Conservation (phyloP, 2,888 invertebrate genomes). For the Drosophila robusta region DNA sequence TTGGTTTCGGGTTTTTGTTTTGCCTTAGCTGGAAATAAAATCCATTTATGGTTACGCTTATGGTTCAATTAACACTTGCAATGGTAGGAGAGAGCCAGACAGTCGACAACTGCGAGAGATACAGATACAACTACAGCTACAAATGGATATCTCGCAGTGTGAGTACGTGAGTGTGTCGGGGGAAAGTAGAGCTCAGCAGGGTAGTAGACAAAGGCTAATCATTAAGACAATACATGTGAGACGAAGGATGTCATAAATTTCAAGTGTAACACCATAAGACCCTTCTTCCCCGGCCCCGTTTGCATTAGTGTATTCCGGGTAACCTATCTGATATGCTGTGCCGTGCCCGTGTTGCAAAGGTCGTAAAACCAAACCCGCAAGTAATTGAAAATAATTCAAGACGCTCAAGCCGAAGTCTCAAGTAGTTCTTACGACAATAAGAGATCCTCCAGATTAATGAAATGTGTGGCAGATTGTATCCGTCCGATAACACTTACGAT, state of each 20-base stretch:
- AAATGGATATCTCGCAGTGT: slow-evolving; percentile 35
- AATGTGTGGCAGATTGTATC: slow-evolving; percentile 37
- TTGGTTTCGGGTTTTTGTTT: slow-evolving; percentile 61
- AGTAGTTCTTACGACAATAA: slow-evolving; percentile 54
- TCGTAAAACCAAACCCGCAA: slow-evolving; percentile 69
- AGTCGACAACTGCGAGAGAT: slow-evolving; percentile 1
- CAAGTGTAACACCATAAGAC: slow-evolving; percentile 77
- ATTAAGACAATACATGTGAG: slow-evolving; percentile 66
- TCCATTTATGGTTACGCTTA: slow-evolving; percentile 83
- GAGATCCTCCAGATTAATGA: slow-evolving; percentile 34
- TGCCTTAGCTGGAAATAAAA: slow-evolving; percentile 77
- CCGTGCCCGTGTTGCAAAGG: slow-evolving; percentile 35
- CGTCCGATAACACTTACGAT: slow-evolving; percentile 45
- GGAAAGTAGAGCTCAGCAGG: slow-evolving; percentile 76
- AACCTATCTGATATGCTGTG: slow-evolving; percentile 38
- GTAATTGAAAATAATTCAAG: slow-evolving; percentile 77
- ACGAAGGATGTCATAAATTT: slow-evolving; percentile 81
- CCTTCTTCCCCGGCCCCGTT: slow-evolving; percentile 12
- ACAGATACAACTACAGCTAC: slow-evolving; percentile 8
- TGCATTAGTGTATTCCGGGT: slow-evolving; percentile 16
- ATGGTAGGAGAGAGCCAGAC: slow-evolving; percentile 43
- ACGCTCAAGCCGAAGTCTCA: slow-evolving; percentile 37
- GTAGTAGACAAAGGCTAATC: slow-evolving; percentile 70
- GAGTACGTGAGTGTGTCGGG: slow-evolving; percentile 37
- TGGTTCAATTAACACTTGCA: slow-evolving; percentile 83